Conservation (phyloP, 2,888 invertebrate genomes). For the Drosophila neoperkinsi region DNA sequence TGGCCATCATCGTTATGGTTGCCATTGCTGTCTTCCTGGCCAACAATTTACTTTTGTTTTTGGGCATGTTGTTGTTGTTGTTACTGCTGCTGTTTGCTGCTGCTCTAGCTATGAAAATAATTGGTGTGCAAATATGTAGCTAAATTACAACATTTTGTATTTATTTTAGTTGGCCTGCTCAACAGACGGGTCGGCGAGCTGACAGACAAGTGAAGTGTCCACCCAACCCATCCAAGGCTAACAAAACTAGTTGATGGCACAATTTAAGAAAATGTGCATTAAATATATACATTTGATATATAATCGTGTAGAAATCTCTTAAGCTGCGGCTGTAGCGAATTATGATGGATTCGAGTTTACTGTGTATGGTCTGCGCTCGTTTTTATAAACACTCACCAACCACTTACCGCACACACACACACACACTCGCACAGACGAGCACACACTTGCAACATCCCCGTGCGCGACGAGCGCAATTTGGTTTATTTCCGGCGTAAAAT, state of each 20-base stretch:
- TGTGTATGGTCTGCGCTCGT: slow-evolving; percentile 24
- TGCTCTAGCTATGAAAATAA: slow-evolving; percentile 66
- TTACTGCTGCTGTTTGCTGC: slow-evolving; percentile 23
- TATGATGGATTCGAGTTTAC: slow-evolving; percentile 46
- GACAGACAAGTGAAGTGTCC: slow-evolving; percentile 21
- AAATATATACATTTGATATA: slow-evolving; percentile 1
- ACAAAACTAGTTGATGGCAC: slow-evolving; percentile 18
- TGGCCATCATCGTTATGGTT: slow-evolving; percentile 68
- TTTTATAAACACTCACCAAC: slow-evolving; percentile 46
- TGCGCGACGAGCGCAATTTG: slow-evolving; percentile 68
- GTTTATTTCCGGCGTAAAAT: slow-evolving; percentile 80
- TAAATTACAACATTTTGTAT: slow-evolving; percentile 71
- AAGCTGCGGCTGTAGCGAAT: slow-evolving; percentile 18
- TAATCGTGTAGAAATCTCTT: slow-evolving; percentile 22
- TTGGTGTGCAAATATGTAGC: slow-evolving; percentile 75
- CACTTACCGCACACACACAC: slow-evolving; percentile 20
- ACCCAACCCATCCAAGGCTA: slow-evolving; percentile 33
- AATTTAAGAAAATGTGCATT: slow-evolving; percentile 31
- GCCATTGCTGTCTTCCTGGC: slow-evolving; percentile 55
- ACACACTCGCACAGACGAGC: slow-evolving; percentile 11
- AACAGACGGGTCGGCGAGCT: slow-evolving; percentile 33
- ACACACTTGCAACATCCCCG: slow-evolving; percentile 39
- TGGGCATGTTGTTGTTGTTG: slow-evolving; percentile 36
- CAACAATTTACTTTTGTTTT: slow-evolving; percentile 74
- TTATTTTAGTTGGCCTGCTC: slow-evolving; percentile 67